Conservation (phyloP, 2,797 vertebrate species). For the Lacerta viridis region DNA sequence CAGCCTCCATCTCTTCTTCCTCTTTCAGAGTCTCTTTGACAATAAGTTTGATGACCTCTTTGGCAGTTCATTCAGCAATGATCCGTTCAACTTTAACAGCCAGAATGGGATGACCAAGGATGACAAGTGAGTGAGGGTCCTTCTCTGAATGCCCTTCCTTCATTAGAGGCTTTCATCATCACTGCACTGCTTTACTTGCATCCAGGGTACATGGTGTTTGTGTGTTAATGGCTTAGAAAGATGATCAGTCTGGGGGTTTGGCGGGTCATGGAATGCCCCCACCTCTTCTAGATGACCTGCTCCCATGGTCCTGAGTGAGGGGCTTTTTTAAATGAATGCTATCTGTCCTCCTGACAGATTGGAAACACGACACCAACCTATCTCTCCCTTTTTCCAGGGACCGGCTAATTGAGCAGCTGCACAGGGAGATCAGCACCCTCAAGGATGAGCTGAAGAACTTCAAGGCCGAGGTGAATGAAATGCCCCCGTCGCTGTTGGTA, state of each 20-base stretch:
- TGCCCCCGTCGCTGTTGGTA: too few relatives aligned
- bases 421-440: constrained; percentile 87
- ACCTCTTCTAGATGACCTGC: too few relatives aligned
- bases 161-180: too few relatives aligned
- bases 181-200: too few relatives aligned
- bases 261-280: too few relatives aligned
- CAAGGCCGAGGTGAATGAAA: constrained; percentile 88
- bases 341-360: not conserved
- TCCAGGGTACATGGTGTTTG: too few relatives aligned
- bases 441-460: constrained; percentile 92
- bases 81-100: constrained; percentile 98
- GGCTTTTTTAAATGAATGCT: not conserved
- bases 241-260: too few relatives aligned
- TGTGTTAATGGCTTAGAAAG: too few relatives aligned
- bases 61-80: constrained; percentile 89
- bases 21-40: constrained; percentile 86
- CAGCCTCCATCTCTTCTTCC: not conserved
- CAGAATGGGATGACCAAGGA: constrained; percentile 96
- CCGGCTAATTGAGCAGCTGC: constrained; percentile 91
- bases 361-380: too few relatives aligned
- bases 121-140: constrained; percentile 87
- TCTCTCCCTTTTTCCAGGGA: constrained; percentile 83
- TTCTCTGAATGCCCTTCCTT: not conserved
- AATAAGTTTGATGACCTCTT: constrained; percentile 97
- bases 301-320: not conserved